Conservation (phyloP, 2,888 invertebrate species). For the Microctonus aethiopoides region DNA sequence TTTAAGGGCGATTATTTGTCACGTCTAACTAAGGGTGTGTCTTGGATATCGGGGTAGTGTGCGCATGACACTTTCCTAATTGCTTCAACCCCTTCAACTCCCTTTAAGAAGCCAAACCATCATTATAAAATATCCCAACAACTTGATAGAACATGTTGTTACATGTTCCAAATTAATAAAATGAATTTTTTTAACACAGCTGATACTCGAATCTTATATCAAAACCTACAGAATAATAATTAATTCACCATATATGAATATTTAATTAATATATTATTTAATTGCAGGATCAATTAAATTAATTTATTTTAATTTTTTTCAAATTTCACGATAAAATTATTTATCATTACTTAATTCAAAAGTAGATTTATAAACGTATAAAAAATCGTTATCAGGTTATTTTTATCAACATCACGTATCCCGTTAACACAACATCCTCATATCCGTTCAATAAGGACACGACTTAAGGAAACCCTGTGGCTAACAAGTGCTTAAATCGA, state of each 20-base stretch:
- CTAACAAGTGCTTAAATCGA: constrained; percentile 51
- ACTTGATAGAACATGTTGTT: background rate
- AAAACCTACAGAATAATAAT: too few relatives aligned
- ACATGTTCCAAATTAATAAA: too few relatives aligned
- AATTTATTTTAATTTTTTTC: too few relatives aligned
- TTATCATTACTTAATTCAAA: too few relatives aligned
- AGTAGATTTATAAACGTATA: too few relatives aligned
- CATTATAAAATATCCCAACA: constrained; percentile 18
- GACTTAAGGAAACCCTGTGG: constrained; percentile 59
- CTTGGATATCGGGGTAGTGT: constrained; percentile 50
- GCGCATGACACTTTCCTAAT: constrained; percentile 67
- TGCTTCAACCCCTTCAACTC: constrained; percentile 54
- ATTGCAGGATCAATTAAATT: too few relatives aligned
- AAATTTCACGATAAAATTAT: too few relatives aligned
- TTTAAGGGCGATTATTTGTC: background rate
- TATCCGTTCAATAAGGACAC: constrained; percentile 45
- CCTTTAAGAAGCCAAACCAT: constrained; percentile 62
- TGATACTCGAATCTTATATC: too few relatives aligned
- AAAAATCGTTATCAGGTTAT: constrained; percentile 47
- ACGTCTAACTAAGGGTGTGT: constrained; percentile 4
- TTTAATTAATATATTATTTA: too few relatives aligned
- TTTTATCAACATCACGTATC: constrained; percentile 39
- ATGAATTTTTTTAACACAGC: too few relatives aligned
- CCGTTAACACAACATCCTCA: constrained; percentile 59
- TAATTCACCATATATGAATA: too few relatives aligned